Evolutionary conservation across 2,888 invertebrate genomes (phyloP).

Genomic region (Leucophora obtusa): DNA sequence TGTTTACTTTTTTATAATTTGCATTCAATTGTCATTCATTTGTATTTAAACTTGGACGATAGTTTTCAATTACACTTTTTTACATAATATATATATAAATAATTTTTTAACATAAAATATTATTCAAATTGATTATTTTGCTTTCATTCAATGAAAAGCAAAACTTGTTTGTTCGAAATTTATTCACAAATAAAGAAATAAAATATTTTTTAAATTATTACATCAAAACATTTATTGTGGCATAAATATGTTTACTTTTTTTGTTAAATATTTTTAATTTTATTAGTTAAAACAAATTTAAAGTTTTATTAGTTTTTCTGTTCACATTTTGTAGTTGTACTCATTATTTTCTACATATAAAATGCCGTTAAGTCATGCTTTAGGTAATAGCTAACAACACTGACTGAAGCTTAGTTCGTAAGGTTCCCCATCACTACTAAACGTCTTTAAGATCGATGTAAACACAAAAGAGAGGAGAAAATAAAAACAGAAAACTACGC

Average conservation of each 20-base stretch:
- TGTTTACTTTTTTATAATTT: slow-evolving; percentile 56
- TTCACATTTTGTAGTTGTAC: neutral
- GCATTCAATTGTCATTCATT: slow-evolving; percentile 54
- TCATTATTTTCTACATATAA: neutral
- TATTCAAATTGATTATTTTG: too few relatives aligned
- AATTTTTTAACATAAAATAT: too few relatives aligned
- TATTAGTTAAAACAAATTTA: neutral
- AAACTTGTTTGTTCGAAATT: too few relatives aligned
- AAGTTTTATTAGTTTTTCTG: too few relatives aligned
- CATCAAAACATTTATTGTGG: neutral
- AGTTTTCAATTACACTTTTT: slow-evolving; percentile 57
- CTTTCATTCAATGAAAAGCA: too few relatives aligned
- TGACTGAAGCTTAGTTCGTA: slow-evolving; percentile 41
- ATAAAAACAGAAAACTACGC: slow-evolving; percentile 34
- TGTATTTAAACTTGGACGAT: slow-evolving; percentile 57
- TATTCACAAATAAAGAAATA: too few relatives aligned
- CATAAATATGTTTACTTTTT: neutral
- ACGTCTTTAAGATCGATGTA: slow-evolving; percentile 66
- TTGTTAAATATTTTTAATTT: neutral
- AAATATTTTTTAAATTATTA: too few relatives aligned
- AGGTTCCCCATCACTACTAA: slow-evolving; percentile 46
- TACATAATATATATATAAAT: neutral
- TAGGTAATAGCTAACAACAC: slow-evolving; percentile 46
- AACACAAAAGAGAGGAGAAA: slow-evolving; percentile 4
- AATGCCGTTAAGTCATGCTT: slow-evolving; percentile 51